Conservation (phyloP, 2,888 invertebrate genomes). For the Hydroisotoma schaefferi region DNA sequence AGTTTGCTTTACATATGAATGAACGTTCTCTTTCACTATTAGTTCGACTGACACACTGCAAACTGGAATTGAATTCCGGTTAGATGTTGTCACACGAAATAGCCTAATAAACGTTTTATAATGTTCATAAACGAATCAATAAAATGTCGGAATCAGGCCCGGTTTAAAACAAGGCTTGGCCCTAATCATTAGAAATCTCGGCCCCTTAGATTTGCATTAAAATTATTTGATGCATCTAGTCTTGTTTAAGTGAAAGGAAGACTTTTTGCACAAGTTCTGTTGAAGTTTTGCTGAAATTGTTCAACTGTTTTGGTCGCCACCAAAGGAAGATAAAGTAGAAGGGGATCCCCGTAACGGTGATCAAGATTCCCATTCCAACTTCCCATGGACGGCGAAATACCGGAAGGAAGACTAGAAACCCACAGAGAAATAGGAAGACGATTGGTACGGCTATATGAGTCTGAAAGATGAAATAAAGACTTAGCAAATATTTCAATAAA, state of each 20-base stretch:
- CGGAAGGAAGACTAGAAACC: slow-evolving; percentile 75
- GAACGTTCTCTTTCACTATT: too few relatives aligned
- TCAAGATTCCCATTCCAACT: slow-evolving; percentile 71
- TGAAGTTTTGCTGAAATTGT: slow-evolving; percentile 57
- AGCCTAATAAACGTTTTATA: too few relatives aligned
- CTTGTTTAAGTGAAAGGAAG: slow-evolving; percentile 74
- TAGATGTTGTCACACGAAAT: too few relatives aligned
- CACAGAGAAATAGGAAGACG: slow-evolving; percentile 69
- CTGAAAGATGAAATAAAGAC: slow-evolving; percentile 53
- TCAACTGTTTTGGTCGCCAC: slow-evolving; percentile 52
- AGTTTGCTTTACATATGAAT: too few relatives aligned
- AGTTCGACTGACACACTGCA: too few relatives aligned
- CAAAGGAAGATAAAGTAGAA: slow-evolving; percentile 71
- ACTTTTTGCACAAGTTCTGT: slow-evolving; percentile 67
- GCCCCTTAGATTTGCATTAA: too few relatives aligned
- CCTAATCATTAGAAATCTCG: too few relatives aligned
- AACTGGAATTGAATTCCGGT: too few relatives aligned
- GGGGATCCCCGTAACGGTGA: slow-evolving; percentile 78
- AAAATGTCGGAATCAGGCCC: too few relatives aligned
- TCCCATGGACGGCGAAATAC: slow-evolving; percentile 74
- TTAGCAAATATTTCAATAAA: neutral
- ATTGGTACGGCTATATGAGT: slow-evolving; percentile 71
- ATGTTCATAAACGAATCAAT: too few relatives aligned
- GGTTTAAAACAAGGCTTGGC: too few relatives aligned
- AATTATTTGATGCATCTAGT: slow-evolving; percentile 50